A percentile compares a stretch with the other conserved stretches of the same genome.
Evolutionary conservation across 2,888 invertebrate species (phyloP).

Genomic region (Gastracanthus pulcherrimus): DNA sequence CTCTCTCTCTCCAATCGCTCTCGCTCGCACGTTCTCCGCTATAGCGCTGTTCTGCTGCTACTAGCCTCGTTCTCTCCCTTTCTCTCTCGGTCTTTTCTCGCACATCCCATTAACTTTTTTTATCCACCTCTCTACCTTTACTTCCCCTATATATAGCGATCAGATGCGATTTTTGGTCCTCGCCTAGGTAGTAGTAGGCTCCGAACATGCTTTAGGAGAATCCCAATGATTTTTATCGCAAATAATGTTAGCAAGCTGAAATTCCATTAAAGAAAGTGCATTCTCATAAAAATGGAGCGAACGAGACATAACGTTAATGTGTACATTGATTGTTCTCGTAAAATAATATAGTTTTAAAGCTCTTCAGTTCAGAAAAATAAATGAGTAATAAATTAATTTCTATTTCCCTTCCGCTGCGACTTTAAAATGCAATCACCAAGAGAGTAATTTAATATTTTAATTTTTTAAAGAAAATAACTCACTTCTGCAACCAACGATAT

Average conservation of each 20-base stretch:
- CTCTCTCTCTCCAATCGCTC: neutral
- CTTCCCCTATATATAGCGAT: neutral
- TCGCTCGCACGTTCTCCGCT: too few species aligned
- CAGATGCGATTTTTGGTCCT: conserved; percentile 35
- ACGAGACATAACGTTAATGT: neutral
- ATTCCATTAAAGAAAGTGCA: conserved; percentile 28
- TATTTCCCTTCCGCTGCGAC: neutral
- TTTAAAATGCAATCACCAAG: neutral
- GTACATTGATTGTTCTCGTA: neutral
- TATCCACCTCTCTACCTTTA: neutral
- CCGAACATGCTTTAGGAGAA: conserved; percentile 17
- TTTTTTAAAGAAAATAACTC: too few species aligned
- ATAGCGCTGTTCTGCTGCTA: too few species aligned
- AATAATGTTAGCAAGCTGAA: conserved; percentile 13
- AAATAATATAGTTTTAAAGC: conserved; percentile 5
- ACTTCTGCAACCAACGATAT: too few species aligned
- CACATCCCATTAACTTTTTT: conserved; percentile 55
- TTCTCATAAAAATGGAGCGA: conserved; percentile 26
- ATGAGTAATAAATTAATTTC: neutral
- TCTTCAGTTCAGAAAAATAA: neutral
- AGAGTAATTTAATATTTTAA: too few species aligned
- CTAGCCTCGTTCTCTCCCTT: too few species aligned
- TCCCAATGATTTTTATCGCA: conserved; percentile 37
- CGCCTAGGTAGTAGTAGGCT: neutral
- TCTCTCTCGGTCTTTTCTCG: conserved; percentile 36